Evolutionary conservation across 2,797 vertebrate genomes (phyloP).

Genomic region (Darevskia mixta): DNA sequence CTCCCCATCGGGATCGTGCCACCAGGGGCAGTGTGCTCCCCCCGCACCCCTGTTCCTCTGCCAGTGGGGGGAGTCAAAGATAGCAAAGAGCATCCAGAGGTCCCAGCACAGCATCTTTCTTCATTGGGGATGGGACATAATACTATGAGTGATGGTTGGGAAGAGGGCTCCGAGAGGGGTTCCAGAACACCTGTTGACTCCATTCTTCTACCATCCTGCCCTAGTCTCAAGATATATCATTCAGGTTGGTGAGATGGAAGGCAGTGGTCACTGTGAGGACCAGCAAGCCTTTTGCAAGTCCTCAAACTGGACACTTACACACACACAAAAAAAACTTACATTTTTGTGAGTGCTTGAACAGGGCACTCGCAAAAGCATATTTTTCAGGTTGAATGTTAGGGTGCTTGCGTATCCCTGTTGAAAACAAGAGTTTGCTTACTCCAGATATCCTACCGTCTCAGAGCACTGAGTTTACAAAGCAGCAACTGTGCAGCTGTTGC

Average conservation of each 20-base stretch:
- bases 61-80: too few species aligned
- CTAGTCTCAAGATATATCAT: background rate
- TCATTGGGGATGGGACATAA: background rate
- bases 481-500: background rate
- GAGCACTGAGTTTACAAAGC: background rate
- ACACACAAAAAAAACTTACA: background rate
- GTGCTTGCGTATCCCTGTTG: background rate
- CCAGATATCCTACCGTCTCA: background rate
- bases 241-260: background rate
- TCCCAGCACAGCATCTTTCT: background rate
- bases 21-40: too few species aligned
- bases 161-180: background rate
- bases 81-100: too few species aligned
- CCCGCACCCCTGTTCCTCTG: too few species aligned
- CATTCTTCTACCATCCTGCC: background rate
- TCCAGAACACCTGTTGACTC: background rate
- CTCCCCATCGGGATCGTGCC: too few species aligned
- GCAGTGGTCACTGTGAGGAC: background rate
- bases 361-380: too few species aligned
- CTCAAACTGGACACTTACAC: background rate
- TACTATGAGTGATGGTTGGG: background rate
- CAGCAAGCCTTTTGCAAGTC: background rate
- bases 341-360: background rate
- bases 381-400: background rate
- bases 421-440: background rate